These are phyloP conservation scores for Pelvicachromis taeniatus DNA, from an alignment of 2,113 vertebrate genomes.

Conservation along the genomic window DNA sequence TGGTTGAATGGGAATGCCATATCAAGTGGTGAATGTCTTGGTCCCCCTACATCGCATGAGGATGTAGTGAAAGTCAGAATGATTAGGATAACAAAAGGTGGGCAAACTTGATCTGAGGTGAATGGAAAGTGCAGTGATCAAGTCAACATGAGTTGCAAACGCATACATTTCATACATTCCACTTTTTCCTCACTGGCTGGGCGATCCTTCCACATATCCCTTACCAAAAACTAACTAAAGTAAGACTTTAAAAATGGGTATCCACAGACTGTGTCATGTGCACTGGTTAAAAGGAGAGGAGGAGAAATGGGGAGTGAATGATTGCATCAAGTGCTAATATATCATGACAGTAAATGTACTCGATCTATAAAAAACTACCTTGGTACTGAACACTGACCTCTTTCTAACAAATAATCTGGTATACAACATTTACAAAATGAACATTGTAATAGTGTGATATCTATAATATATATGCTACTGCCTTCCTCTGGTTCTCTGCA, in stretches of 20 bases:
- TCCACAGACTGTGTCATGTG: constrained; percentile 50
- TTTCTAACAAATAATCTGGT: constrained; percentile 73
- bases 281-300: constrained; percentile 30
- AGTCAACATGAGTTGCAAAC: constrained; percentile 49
- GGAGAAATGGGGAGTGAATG: constrained; percentile 38
- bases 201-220: constrained; percentile 22
- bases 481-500: constrained; percentile 67
- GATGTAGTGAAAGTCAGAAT: constrained; percentile 56
- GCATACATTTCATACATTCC: constrained; percentile 62
- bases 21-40: constrained; percentile 48
- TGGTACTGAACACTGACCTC: constrained; percentile 71
- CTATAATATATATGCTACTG: constrained; percentile 71
- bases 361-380: constrained; percentile 72
- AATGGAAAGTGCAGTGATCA: constrained; percentile 66
- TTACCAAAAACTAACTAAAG: constrained; percentile 17
- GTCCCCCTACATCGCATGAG: constrained; percentile 54
- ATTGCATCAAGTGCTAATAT: constrained; percentile 70
- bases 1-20: constrained; percentile 60
- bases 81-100: constrained; percentile 18
- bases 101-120: constrained; percentile 58
- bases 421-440: constrained; percentile 75
- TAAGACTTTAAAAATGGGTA: constrained; percentile 53
- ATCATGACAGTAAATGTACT: constrained; percentile 68
- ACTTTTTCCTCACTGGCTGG: constrained; percentile 43
- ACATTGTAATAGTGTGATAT: constrained; percentile 69